Evolutionary conservation across 1,140 invertebrate species (phyloP), one percentile per base, ranked within the genome.

Genomic region (Amphibalanus amphitrite): DNA sequence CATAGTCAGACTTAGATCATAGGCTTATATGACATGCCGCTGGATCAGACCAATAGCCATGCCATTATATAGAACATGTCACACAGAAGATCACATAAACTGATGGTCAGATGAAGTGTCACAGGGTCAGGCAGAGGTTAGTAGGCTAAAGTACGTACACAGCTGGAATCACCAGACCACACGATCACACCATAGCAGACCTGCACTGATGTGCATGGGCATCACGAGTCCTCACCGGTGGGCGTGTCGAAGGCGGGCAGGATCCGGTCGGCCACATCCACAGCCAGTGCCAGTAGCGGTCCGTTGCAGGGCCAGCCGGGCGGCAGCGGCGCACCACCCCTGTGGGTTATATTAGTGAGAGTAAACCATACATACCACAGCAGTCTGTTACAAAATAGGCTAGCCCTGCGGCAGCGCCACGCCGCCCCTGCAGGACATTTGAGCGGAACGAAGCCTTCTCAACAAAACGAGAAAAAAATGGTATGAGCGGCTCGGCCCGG

Each of bases 241-340:
- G 86, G 86, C 0, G 91, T 93, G 77, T 93, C 89, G 81, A 95
- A 95, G 6, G 92, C 92, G 28, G 91, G 89, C 68, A 98, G 84
- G 6, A 99, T 80, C 78, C 92, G 86, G 74, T 91, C 83, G 8
- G 92, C 95, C 65, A 97, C 92, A 82, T 95, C 90, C 82, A 98
- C 95, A 0, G 97, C 97, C 72, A 99, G 81, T 29, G 90, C 82
- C 1, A 99, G 80, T 0, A 99, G 79, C 1, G 96, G 95, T 0
- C 97, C 97, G 80, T 91, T 89, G 79, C 97, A 99, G 4, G 97
- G 97, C 95, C 95, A 99, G 0, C 95, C 95, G 28, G 89, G 86
- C 79, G 97, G 93, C 65, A 97, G 74, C 71, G 88, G 82, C 74
- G 94, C 82, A n/a, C 90, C 91, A 72, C 90, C 89, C 79, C 88